These are phyloP conservation scores for Leptinotarsa tumamoca DNA, from an alignment of 2,888 invertebrate species.

Conservation along the genomic window DNA sequence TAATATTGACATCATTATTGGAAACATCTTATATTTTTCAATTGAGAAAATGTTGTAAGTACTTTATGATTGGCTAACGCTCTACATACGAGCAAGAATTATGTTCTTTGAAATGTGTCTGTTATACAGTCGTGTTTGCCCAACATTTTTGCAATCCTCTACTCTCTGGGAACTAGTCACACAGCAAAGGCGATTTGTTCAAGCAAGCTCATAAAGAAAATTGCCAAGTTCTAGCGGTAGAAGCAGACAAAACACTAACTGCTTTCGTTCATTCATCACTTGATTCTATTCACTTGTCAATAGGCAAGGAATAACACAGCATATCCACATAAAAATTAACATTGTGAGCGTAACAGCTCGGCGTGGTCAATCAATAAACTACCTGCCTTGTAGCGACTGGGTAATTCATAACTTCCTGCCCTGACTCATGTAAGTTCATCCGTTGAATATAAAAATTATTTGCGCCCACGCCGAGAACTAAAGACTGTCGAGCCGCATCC, in stretches of 20 bases:
- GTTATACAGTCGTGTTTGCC: background rate
- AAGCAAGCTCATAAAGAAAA: background rate
- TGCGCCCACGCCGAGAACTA: conserved; percentile 14
- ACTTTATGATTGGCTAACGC: no score
- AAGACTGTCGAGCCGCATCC: conserved; percentile 13
- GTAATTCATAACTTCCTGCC: conserved; percentile 58
- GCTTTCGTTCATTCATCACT: background rate
- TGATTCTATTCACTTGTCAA: conserved; percentile 14
- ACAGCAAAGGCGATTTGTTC: background rate
- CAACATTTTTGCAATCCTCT: background rate
- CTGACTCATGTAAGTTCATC: conserved; percentile 56
- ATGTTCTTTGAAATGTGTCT: background rate
- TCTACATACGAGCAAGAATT: background rate
- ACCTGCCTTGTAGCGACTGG: conserved; percentile 34
- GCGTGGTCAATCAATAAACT: conserved; percentile 40
- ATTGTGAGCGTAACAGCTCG: conserved; percentile 14
- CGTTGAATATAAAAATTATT: conserved; percentile 55
- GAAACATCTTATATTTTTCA: no score
- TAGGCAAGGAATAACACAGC: conserved; percentile 10
- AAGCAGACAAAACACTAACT: conserved; percentile 9
- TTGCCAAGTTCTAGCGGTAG: no score
- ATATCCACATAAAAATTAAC: conserved; percentile 11
- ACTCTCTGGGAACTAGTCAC: background rate
- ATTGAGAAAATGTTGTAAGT: no score
- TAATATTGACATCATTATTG: no score